phyloP scores from a whole-genome alignment of 1,140 invertebrate species.

The Macrobrachium nipponense region DNA sequence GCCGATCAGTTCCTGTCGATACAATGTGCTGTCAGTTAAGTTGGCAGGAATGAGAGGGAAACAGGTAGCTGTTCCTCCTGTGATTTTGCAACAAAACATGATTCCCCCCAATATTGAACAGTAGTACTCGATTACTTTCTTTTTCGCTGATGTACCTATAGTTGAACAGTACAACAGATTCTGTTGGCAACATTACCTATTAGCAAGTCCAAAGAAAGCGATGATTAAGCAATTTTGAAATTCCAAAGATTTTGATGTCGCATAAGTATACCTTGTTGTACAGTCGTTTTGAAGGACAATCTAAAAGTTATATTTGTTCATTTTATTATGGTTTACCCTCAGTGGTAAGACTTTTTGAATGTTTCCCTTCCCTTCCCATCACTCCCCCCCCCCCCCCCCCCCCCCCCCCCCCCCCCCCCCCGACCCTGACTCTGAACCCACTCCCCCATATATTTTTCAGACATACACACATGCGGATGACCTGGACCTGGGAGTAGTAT shows the following conservation, averaged over 20 bases:
- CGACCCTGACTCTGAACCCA: background rate
- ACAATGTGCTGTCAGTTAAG: background rate
- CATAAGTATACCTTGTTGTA: slow-evolving; percentile 33
- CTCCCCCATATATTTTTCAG: background rate
- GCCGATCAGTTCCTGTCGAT: background rate
- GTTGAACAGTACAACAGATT: slow-evolving; percentile 18
- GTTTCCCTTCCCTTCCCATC: background rate
- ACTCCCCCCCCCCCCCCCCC: background rate
- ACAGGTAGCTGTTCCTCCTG: background rate
- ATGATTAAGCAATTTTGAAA: slow-evolving; percentile 3
- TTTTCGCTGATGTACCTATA: slow-evolving; percentile 9
- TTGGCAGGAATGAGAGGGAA: background rate
- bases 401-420: slow-evolving; percentile 5
- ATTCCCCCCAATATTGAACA: slow-evolving; percentile 22
- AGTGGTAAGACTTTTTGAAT: slow-evolving; percentile 34
- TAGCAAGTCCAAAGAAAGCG: slow-evolving; percentile 33
- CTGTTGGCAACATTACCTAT: slow-evolving; percentile 36
- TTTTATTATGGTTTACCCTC: slow-evolving; percentile 33
- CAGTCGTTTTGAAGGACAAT: slow-evolving; percentile 42
- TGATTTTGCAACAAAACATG: too few species aligned
- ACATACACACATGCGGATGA: background rate
- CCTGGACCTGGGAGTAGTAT: slow-evolving; percentile 17
- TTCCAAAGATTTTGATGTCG: slow-evolving; percentile 47
- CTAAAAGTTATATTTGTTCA: slow-evolving; percentile 32
- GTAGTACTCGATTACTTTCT: slow-evolving; percentile 24